Conservation (phyloP, 2,797 vertebrate genomes). For the Hybognathus amarus region DNA sequence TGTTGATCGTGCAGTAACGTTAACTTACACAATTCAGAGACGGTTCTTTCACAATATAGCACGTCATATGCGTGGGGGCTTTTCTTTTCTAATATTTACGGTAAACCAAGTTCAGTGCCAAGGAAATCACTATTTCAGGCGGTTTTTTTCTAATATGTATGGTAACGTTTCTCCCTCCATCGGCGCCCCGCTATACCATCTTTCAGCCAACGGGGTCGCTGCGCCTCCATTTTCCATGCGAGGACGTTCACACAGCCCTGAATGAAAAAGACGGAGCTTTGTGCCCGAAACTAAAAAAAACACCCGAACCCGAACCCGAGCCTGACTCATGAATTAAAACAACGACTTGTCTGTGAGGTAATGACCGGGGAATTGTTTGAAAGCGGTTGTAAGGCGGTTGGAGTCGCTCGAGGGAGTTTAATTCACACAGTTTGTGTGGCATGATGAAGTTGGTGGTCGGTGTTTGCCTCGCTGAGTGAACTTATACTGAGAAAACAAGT, state of each 20-base stretch:
- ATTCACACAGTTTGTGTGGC: conserved; percentile 45
- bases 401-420: conserved; percentile 26
- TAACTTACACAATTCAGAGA: not conserved
- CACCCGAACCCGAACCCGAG: conserved; percentile 75
- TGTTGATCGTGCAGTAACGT: not conserved
- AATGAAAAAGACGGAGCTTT: conserved; percentile 81
- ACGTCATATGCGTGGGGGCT: too few relatives aligned
- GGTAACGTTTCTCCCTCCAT: conserved; percentile 24
- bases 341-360: conserved; percentile 79
- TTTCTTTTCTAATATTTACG: not conserved
- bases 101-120: not conserved
- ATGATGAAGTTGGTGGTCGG: conserved; percentile 54
- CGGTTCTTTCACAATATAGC: not conserved
- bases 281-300: conserved; percentile 81
- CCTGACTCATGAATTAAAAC: conserved; percentile 84
- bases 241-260: conserved; percentile 66
- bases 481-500: conserved; percentile 79
- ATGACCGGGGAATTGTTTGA: conserved; percentile 63
- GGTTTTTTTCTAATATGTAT: not conserved
- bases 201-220: conserved; percentile 74
- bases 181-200: conserved; percentile 53
- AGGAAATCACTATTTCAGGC: not conserved
- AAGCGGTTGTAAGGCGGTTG: not conserved
- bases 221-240: conserved; percentile 61
- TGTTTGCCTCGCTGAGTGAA: conserved; percentile 69